phyloP scores from a whole-genome alignment of 2,113 vertebrate species.

The Megaleporinus macrocephalus region DNA sequence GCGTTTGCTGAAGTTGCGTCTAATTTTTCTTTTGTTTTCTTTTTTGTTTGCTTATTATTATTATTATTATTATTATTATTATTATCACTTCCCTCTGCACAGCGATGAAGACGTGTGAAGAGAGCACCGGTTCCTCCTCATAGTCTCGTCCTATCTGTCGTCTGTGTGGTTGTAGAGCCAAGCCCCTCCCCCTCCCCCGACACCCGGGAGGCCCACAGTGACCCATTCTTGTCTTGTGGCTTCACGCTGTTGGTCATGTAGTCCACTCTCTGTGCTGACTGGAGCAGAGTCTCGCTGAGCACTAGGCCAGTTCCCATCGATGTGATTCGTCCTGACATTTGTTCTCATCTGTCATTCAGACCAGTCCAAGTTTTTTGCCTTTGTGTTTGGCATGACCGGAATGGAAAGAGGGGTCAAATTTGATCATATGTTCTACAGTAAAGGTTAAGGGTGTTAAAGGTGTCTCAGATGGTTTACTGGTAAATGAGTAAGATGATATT shows the following conservation, averaged over 20 bases:
- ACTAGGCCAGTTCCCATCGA: constrained; percentile 59
- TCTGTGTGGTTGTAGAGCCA: constrained; percentile 80
- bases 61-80: neutral
- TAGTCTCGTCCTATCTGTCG: constrained; percentile 84
- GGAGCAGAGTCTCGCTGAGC: constrained; percentile 31
- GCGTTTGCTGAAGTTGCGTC: constrained; percentile 11
- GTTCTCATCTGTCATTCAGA: constrained; percentile 70
- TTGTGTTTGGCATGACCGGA: constrained; percentile 32
- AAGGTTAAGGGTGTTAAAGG: neutral
- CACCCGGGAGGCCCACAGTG: constrained; percentile 57
- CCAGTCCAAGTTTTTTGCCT: constrained; percentile 45
- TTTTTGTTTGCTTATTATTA: neutral
- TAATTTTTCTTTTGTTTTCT: neutral
- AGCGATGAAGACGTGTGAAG: constrained; percentile 79
- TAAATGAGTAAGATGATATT: neutral
- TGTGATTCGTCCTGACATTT: constrained; percentile 71
- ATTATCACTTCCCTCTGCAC: constrained; percentile 69
- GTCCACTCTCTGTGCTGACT: constrained; percentile 40
- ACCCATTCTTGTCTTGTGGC: constrained; percentile 82
- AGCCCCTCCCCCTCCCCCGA: constrained; percentile 4
- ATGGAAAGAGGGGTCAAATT: neutral
- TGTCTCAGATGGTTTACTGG: neutral
- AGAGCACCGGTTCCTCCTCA: constrained; percentile 62
- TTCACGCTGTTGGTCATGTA: constrained; percentile 79
- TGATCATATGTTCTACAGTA: too few species aligned